Evolutionary conservation across 2,888 invertebrate species (phyloP), one percentile per base, ranked within the genome.

Genomic region (Plagodis pulveraria): DNA sequence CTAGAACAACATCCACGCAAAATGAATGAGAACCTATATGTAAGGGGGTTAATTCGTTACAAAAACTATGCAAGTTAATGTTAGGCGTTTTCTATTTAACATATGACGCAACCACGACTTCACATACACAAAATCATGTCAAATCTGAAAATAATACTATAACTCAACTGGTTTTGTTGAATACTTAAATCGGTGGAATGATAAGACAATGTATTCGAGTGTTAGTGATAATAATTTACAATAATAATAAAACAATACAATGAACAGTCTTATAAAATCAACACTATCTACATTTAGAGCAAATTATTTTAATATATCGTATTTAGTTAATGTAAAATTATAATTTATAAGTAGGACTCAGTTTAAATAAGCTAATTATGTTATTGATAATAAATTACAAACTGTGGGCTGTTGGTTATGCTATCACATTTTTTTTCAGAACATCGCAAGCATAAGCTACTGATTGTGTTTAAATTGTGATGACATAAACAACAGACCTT

Each of bases 181-280:
- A 87, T 85, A 87, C 82, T 86, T 81, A 80, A 80, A 61, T 90
- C 91, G 91, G 91, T 91, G 91, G 91, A 91, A 91, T 91, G 88
- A 78, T 85, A 77, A 80, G 72, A 66, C 62, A 74, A 73, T 78
- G 78, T 83, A 89, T 87, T 88, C 83, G 83, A 89, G 86, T 75
- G 81, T 83, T 80, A 85, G 73, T 74, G 77, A 80, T 77, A 80
- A 68, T 75, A 74, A 70, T 74, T 76, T 74, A 78, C 74, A 81
- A 80, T 78, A 74, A 42, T 42, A 40, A 81, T 78, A 81, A 79
- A 72, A 81, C 78, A 56, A 58, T 59, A 65, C 58, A 62, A 82
- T 74, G 75, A 86, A 88, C 91, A 91, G 90, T 90, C 91, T 90
- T 89, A 83, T 83, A 83, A 84, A 86, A 84, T 79, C 74, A 80